Evolutionary conservation across 2,113 vertebrate species (phyloP).

Genomic region (Phyllostomus discolor): DNA sequence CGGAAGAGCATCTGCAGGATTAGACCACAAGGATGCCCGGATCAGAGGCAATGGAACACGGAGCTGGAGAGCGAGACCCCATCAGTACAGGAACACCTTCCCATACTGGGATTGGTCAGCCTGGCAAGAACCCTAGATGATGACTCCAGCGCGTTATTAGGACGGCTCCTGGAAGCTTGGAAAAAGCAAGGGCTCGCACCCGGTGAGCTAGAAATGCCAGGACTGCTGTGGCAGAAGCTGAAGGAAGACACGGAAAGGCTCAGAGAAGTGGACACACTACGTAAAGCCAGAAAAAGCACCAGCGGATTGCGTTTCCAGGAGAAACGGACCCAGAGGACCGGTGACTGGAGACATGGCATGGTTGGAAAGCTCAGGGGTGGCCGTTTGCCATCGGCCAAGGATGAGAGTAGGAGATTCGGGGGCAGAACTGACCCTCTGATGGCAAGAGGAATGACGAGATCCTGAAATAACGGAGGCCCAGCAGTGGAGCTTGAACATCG

Average conservation of each 20-base stretch:
- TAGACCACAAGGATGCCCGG: background rate
- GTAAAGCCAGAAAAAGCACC: background rate
- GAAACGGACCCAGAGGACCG: background rate
- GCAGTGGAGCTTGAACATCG: background rate
- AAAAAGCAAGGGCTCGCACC: background rate
- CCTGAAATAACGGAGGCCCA: background rate
- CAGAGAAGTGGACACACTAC: background rate
- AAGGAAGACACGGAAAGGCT: background rate
- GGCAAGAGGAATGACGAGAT: background rate
- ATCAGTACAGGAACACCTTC: background rate
- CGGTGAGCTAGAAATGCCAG: background rate
- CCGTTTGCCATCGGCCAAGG: background rate
- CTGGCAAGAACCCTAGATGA: background rate
- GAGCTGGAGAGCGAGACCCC: background rate
- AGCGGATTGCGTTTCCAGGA: background rate
- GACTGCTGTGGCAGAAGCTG: background rate
- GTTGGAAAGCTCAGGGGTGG: background rate
- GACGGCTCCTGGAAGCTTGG: background rate
- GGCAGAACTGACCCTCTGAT: background rate
- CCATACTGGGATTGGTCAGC: background rate
- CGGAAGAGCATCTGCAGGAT: background rate
- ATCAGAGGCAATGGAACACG: background rate
- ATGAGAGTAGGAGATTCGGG: background rate
- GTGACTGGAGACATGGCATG: background rate
- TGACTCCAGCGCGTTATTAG: rapidly evolving